phyloP scores from a whole-genome alignment of 1,140 invertebrate species.

The Dendrolimus kikuchii region DNA sequence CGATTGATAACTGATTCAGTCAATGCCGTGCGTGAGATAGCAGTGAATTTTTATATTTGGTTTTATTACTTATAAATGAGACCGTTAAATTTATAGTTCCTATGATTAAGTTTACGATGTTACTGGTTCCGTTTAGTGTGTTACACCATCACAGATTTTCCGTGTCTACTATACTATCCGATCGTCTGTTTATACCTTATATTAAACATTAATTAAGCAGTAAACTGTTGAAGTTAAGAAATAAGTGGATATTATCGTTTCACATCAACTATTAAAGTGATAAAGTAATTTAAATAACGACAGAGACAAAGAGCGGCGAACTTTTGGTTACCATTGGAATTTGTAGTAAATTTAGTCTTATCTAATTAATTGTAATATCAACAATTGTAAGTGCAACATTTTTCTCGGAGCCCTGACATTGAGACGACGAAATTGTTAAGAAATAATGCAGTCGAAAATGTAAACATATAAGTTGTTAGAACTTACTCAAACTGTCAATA shows the following conservation, averaged over 20 bases:
- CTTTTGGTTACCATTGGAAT: too few species aligned
- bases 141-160: slow-evolving; percentile 23
- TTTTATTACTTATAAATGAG: slow-evolving; percentile 67
- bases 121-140: slow-evolving; percentile 26
- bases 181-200: slow-evolving; percentile 10
- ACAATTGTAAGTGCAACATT: too few species aligned
- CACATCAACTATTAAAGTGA: slow-evolving; percentile 17
- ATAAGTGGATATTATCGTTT: slow-evolving; percentile 14
- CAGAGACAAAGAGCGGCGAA: too few species aligned
- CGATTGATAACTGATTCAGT: slow-evolving; percentile 52
- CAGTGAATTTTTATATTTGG: slow-evolving; percentile 57
- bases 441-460: too few species aligned
- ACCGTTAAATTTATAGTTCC: slow-evolving; percentile 59
- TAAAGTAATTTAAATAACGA: slow-evolving; percentile 4
- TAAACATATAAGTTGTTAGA: too few species aligned
- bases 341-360: too few species aligned
- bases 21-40: slow-evolving; percentile 47
- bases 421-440: too few species aligned
- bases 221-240: slow-evolving; percentile 19
- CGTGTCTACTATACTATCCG: slow-evolving; percentile 16
- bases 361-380: too few species aligned
- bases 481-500: too few species aligned
- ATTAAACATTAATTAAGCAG: slow-evolving; percentile 26
- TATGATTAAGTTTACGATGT: slow-evolving; percentile 53
- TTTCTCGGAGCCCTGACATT: too few species aligned